Conservation (phyloP, 2,888 invertebrate genomes). For the Lumbricus terrestris region DNA sequence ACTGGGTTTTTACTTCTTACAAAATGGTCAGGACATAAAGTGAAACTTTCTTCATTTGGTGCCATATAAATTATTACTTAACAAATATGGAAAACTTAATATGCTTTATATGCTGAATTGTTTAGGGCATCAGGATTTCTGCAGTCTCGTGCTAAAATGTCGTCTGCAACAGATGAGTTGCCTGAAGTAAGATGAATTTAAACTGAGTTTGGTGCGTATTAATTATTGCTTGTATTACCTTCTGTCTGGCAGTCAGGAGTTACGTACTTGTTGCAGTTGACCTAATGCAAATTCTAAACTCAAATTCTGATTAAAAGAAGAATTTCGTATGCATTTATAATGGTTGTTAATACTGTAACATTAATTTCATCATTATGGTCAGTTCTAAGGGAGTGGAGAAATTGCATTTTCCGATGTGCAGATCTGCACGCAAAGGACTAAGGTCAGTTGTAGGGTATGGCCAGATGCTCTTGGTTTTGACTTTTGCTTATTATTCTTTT, state of each 20-base stretch:
- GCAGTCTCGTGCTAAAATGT: neutral
- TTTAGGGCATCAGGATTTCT: neutral
- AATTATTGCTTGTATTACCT: neutral
- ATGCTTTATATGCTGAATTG: neutral
- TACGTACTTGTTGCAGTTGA: neutral
- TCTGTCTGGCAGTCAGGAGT: neutral
- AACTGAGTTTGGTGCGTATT: too few relatives aligned
- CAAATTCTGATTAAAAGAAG: neutral
- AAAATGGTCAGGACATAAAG: too few relatives aligned
- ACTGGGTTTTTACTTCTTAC: too few relatives aligned
- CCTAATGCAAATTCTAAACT: neutral
- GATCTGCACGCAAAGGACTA: too few relatives aligned
- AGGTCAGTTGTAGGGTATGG: too few relatives aligned
- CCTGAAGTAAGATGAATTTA: constrained; percentile 6
- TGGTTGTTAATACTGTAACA: neutral
- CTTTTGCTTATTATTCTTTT: neutral
- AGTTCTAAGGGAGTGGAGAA: too few relatives aligned
- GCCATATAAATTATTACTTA: too few relatives aligned
- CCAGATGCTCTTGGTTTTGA: neutral
- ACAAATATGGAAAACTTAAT: neutral
- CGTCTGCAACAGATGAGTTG: constrained; percentile 5
- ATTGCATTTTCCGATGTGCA: too few relatives aligned
- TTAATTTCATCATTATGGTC: neutral
- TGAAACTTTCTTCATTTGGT: too few relatives aligned
- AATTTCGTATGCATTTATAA: neutral